phyloP scores from a whole-genome alignment of 2,888 invertebrate genomes.

The Hypsopygia costalis region DNA sequence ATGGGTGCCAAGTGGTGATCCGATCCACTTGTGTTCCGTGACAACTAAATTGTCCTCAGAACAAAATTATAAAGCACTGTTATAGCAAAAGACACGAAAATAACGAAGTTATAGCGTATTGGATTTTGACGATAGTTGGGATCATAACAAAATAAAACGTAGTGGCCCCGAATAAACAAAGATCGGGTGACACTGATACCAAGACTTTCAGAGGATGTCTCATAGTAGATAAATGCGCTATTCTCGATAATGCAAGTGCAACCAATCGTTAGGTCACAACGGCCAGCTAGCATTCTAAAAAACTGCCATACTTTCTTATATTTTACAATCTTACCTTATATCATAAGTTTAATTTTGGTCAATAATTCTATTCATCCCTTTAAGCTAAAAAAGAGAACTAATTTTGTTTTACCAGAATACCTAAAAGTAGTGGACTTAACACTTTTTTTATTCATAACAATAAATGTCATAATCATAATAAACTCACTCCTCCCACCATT shows the following conservation, averaged over 20 bases:
- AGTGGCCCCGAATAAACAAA: too few relatives aligned
- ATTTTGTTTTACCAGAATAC: conserved; percentile 6
- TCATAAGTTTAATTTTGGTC: conserved; percentile 61
- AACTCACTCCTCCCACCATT: too few relatives aligned
- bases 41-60: too few relatives aligned
- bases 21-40: too few relatives aligned
- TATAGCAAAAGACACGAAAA: too few relatives aligned
- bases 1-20: too few relatives aligned
- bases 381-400: conserved; percentile 19
- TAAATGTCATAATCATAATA: too few relatives aligned
- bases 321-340: conserved; percentile 42
- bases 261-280: conserved; percentile 9
- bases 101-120: too few relatives aligned
- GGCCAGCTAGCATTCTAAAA: conserved; percentile 25
- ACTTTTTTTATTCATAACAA: conserved; percentile 1
- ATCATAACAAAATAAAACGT: too few relatives aligned
- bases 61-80: too few relatives aligned
- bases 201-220: not conserved
- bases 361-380: conserved; percentile 35
- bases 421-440: conserved; percentile 2
- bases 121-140: too few relatives aligned
- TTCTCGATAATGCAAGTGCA: not conserved
- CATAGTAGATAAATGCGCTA: not conserved
- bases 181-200: too few relatives aligned
- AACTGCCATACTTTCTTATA: conserved; percentile 18